Conservation (phyloP, 2,888 invertebrate species). For the Caenorhabditis panamensis region DNA sequence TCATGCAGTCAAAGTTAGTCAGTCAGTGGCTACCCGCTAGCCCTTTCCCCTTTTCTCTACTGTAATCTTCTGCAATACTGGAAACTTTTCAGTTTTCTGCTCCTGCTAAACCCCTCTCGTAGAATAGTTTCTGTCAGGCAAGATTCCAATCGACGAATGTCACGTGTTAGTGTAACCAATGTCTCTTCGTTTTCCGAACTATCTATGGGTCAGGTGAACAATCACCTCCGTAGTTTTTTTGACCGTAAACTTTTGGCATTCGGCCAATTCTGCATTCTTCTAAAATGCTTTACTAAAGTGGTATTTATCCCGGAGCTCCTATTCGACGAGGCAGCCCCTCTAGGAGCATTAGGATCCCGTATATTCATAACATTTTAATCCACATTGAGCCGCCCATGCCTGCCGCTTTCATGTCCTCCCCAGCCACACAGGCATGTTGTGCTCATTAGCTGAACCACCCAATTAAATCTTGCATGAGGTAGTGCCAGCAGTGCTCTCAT, state of each 20-base stretch:
- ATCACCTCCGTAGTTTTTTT: conserved; percentile 1
- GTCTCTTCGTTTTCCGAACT: background rate
- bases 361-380: conserved; percentile 52
- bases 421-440: background rate
- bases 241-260: conserved; percentile 20
- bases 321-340: background rate
- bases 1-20: background rate
- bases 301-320: background rate
- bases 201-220: conserved; percentile 38
- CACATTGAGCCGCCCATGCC: background rate
- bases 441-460: conserved; percentile 35
- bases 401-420: too few species aligned
- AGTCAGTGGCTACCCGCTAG: background rate
- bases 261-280: conserved; percentile 19
- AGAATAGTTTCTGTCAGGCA: background rate
- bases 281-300: conserved; percentile 23
- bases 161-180: conserved; percentile 15
- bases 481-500: conserved; percentile 20
- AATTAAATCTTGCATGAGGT: conserved; percentile 36
- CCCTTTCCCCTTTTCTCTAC: background rate
- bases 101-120: background rate
- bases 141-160: conserved; percentile 35
- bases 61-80: background rate
- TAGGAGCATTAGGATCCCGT: background rate
- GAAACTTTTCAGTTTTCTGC: background rate